phyloP scores from a whole-genome alignment of 2,113 vertebrate genomes.

The Chaetorhynchus papuensis region DNA sequence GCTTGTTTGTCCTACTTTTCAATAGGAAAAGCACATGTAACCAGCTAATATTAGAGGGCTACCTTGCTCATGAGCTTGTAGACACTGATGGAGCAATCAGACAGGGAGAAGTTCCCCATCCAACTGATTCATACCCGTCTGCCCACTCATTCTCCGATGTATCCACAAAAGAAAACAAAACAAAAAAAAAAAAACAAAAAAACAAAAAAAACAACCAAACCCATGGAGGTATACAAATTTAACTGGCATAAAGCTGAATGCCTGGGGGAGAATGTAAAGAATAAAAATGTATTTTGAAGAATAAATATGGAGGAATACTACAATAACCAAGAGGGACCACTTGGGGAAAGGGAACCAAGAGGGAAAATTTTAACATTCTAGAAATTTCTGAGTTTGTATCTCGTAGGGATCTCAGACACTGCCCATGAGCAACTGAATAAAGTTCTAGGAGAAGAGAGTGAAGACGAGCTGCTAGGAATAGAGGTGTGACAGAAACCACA shows the following conservation, averaged over 20 bases:
- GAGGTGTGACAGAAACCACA: background rate
- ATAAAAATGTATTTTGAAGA: background rate
- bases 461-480: background rate
- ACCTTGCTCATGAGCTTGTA: background rate
- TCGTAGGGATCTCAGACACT: background rate
- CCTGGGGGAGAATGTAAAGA: background rate
- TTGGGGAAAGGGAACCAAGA: too few relatives aligned
- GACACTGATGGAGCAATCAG: background rate
- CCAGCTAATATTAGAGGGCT: background rate
- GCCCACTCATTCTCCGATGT: background rate
- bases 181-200: too few relatives aligned
- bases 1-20: background rate
- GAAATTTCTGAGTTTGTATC: background rate
- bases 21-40: background rate
- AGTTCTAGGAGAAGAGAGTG: background rate
- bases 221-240: background rate
- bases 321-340: background rate
- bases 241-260: background rate
- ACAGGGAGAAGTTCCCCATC: background rate
- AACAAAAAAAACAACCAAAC: too few relatives aligned
- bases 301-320: background rate
- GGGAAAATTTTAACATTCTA: background rate
- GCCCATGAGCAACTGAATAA: background rate
- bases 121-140: background rate
- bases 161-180: background rate